Evolutionary conservation across 2,888 invertebrate genomes (phyloP).

Genomic region (Xanthorhoe spadicearia): DNA sequence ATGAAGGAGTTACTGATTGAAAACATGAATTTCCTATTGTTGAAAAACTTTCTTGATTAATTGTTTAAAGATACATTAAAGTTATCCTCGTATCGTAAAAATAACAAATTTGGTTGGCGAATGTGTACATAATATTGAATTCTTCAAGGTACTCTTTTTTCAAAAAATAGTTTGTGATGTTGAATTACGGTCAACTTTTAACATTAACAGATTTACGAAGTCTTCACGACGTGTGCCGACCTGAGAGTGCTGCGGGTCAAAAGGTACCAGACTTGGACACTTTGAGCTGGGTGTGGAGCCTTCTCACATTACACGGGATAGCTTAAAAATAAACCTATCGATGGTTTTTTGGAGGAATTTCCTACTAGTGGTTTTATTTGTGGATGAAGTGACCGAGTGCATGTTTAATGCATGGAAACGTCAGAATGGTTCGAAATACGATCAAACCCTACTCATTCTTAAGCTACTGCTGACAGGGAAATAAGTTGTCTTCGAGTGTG

Average conservation of each 20-base stretch:
- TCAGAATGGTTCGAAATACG: neutral
- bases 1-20: too few relatives aligned
- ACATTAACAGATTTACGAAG: neutral
- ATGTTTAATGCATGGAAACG: neutral
- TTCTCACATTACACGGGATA: neutral
- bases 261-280: constrained; percentile 6
- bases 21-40: too few relatives aligned
- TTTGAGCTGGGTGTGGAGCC: neutral
- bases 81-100: too few relatives aligned
- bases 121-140: too few relatives aligned
- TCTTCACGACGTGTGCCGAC: neutral
- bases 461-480: neutral
- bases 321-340: too few relatives aligned
- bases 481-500: neutral
- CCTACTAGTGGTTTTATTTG: too few relatives aligned
- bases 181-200: neutral
- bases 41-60: too few relatives aligned
- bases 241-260: constrained; percentile 6
- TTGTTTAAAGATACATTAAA: too few relatives aligned
- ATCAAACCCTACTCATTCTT: neutral
- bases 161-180: neutral
- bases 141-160: neutral
- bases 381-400: neutral
- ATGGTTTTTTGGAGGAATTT: too few relatives aligned
- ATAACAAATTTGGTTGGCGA: too few relatives aligned